Evolutionary conservation across 2,113 vertebrate species (phyloP).

Genomic region (Ranitomeya imitator): DNA sequence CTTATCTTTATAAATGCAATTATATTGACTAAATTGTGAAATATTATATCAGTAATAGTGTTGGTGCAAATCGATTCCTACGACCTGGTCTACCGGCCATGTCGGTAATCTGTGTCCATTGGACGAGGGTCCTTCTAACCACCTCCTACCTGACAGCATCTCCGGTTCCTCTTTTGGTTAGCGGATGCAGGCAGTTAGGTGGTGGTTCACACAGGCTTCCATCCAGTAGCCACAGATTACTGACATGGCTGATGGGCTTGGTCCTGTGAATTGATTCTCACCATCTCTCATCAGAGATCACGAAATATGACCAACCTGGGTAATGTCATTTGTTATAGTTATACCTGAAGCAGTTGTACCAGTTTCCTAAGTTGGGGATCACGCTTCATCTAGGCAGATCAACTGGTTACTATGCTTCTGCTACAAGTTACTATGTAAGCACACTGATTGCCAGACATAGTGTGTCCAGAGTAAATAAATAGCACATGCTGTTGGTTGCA

Average conservation of each 20-base stretch:
- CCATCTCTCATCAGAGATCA: neutral
- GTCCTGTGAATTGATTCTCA: no score
- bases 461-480: slow-evolving; percentile 29
- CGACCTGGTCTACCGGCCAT: no score
- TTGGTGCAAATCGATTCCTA: no score
- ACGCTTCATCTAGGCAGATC: neutral
- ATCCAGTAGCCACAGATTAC: no score
- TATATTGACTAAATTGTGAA: neutral
- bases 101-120: no score
- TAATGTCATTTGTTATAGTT: neutral
- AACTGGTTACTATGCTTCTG: neutral
- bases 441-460: neutral
- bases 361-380: neutral
- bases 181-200: no score
- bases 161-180: no score
- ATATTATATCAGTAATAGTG: neutral
- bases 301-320: neutral
- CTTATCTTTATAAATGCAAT: neutral
- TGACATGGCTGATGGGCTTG: no score
- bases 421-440: slow-evolving; percentile 35
- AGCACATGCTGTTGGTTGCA: neutral
- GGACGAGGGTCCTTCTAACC: no score
- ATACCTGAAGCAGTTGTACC: neutral
- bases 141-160: no score
- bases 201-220: no score